Conservation (phyloP, 2,888 invertebrate species). For the Protophormia terraenovae region DNA sequence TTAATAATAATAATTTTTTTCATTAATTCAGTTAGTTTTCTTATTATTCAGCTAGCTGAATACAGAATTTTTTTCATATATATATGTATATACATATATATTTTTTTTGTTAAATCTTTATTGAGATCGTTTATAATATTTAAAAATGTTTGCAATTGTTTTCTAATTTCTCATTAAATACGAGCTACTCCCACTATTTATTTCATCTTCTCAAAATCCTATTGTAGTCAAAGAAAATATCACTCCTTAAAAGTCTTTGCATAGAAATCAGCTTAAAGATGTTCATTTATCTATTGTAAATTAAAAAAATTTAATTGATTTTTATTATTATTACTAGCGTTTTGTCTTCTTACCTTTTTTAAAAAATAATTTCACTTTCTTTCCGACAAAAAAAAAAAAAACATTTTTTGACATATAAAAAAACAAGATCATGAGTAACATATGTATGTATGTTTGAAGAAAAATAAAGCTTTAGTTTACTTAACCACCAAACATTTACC, state of each 20-base stretch:
- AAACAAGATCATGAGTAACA: slow-evolving; percentile 14
- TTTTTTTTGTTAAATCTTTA: too few species aligned
- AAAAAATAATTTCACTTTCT: slow-evolving; percentile 22
- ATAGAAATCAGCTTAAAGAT: background rate
- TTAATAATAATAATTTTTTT: too few species aligned
- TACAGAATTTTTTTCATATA: too few species aligned
- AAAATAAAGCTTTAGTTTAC: slow-evolving; percentile 8
- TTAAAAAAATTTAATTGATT: background rate
- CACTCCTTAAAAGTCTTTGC: background rate
- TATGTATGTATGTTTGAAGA: too few species aligned
- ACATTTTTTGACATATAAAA: background rate
- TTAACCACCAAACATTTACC: background rate
- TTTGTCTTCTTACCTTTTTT: background rate
- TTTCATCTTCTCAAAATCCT: background rate
- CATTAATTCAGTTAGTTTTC: too few species aligned
- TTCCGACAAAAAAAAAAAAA: slow-evolving; percentile 16
- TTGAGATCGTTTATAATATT: too few species aligned
- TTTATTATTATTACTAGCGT: background rate
- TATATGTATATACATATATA: too few species aligned
- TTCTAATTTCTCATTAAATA: too few species aligned
- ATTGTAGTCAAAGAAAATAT: background rate
- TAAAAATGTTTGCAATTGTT: too few species aligned
- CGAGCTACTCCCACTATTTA: background rate
- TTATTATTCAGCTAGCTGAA: background rate
- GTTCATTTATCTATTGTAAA: background rate